These are phyloP conservation scores for Stegastes partitus DNA, from an alignment of 2,113 vertebrate species.

Conservation along the genomic window DNA sequence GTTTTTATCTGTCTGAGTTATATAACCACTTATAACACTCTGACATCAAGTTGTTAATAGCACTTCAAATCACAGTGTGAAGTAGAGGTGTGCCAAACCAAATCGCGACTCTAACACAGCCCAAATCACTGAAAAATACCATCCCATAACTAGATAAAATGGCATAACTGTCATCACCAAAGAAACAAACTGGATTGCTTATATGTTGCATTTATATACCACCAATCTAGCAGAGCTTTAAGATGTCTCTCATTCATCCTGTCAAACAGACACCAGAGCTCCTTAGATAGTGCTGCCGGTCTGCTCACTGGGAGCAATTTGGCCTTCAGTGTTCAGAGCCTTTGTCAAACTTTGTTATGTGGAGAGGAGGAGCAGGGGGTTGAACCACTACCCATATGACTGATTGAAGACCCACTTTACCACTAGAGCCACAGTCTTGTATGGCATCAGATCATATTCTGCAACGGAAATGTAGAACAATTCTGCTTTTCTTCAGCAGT, in stretches of 20 bases:
- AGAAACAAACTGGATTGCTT: no score
- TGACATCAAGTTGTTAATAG: no score
- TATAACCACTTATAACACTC: no score
- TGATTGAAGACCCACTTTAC: not conserved
- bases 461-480: not conserved
- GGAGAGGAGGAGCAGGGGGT: not conserved
- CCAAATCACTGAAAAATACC: no score
- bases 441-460: not conserved
- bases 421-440: not conserved
- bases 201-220: no score
- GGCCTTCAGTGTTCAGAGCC: conserved; percentile 3
- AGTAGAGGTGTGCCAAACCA: no score
- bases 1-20: no score
- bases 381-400: not conserved
- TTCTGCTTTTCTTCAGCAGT: not conserved
- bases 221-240: no score
- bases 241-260: not conserved
- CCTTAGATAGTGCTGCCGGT: not conserved
- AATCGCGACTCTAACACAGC: no score
- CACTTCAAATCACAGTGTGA: no score
- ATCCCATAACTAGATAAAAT: no score
- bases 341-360: not conserved
- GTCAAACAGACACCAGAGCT: not conserved
- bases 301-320: conserved; percentile 2
- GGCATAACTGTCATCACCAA: no score